Evolutionary conservation across 1,140 invertebrate species (phyloP), one percentile per base, ranked within the genome.

Genomic region (Drosophila subobscura): DNA sequence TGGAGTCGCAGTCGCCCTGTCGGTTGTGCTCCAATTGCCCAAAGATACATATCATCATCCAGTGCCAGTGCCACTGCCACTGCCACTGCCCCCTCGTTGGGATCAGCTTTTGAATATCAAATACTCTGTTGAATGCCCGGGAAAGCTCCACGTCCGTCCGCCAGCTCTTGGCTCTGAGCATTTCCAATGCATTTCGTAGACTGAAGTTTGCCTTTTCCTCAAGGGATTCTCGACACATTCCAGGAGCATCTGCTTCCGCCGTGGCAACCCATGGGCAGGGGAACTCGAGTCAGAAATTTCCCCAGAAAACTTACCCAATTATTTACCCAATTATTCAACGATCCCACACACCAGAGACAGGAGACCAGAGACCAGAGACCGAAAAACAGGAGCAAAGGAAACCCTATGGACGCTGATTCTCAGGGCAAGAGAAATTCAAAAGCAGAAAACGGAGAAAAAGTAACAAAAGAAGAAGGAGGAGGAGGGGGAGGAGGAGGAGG

Each of bases 11-110:
- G 7, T 29, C 29, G 29, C 56, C 61, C 61, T 53, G 16, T 60
- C 55, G 77, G 81, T 60, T 86, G 67, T 85, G 80, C 81, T 85
- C 80, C 81, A 85, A 73, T 85, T 81, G 74, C 56, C 50, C 53
- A 79, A 45, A 85, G 77, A 77, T 80, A 85, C 72, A 74, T 71
- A 67, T 57, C 57, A 47, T 59, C 42, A 55, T 44, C 27, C 16
- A 20, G 16, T 20, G 37, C 65, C 5, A 27, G 5, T 65, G 60
- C 67, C 71, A 58, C 40, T 51, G 14, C 8, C 33, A 33, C 4
- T 16, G 56, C 37, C 20, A 83, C 68, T 77, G 65, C 76, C 60
- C 16, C 22, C 27, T 12, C 10, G 10, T 12, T 37, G 33, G 33
- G 33, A 12, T 8, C 29, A 33, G 42, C 20, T 59, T 47, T 47